A percentile compares a stretch with the other conserved stretches of the same genome.
These are phyloP conservation scores for Archips xylosteana DNA, from an alignment of 2,888 invertebrate genomes.

Conservation along the genomic window DNA sequence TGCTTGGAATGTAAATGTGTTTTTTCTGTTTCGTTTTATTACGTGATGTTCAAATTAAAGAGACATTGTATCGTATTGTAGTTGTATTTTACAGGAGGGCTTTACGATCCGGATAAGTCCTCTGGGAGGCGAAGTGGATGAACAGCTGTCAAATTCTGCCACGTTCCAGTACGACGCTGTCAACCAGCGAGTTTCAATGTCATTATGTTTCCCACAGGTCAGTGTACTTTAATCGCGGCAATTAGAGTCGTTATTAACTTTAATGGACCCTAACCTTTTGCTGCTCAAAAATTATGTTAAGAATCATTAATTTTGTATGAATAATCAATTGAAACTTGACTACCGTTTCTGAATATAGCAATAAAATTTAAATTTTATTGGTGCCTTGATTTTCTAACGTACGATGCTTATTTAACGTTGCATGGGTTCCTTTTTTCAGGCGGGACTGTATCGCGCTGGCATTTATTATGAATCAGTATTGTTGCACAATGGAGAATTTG, in stretches of 20 bases:
- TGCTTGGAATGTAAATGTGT: too few relatives aligned
- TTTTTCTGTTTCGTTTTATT: too few relatives aligned
- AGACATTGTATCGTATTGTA: not conserved
- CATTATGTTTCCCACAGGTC: slow-evolving; percentile 89
- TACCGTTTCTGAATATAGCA: too few relatives aligned
- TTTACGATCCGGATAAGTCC: slow-evolving; percentile 83
- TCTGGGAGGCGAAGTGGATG: slow-evolving; percentile 83
- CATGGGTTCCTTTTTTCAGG: slow-evolving; percentile 51
- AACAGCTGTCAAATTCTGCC: slow-evolving; percentile 80
- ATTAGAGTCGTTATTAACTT: too few relatives aligned
- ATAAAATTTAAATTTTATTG: not conserved
- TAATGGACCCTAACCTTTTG: too few relatives aligned
- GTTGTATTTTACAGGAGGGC: slow-evolving; percentile 62
- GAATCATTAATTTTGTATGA: too few relatives aligned
- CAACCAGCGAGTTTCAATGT: slow-evolving; percentile 91
- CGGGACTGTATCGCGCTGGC: slow-evolving; percentile 93
- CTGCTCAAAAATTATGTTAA: too few relatives aligned
- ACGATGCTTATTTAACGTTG: too few relatives aligned
- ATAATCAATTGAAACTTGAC: too few relatives aligned
- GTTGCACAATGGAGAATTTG: slow-evolving; percentile 95
- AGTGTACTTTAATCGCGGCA: not conserved
- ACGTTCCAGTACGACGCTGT: slow-evolving; percentile 89
- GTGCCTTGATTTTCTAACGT: too few relatives aligned
- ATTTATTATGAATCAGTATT: slow-evolving; percentile 91
- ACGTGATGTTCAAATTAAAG: not conserved